Percentiles rank a stretch among this genome's conserved stretches.
Evolutionary conservation across 1,140 invertebrate species (phyloP).

Genomic region (Geopemphigus sp.): DNA sequence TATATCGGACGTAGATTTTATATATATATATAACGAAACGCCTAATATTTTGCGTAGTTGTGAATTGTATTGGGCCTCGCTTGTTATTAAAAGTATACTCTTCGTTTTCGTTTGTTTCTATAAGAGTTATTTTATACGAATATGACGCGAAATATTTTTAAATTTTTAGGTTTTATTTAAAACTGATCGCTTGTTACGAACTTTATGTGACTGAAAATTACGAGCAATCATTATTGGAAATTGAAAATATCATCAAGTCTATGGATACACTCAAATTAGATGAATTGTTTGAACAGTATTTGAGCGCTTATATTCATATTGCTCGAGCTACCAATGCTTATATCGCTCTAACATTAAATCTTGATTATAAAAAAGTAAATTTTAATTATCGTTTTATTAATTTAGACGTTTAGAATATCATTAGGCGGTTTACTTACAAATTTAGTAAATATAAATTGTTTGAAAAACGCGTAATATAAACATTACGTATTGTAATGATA

Average conservation of each 20-base stretch:
- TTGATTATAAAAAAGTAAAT: conserved; percentile 6
- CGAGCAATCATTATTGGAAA: conserved; percentile 3
- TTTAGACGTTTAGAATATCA: too few species aligned
- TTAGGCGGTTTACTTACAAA: background rate
- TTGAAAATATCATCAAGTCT: background rate
- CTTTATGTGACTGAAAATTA: background rate
- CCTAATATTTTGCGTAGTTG: too few species aligned
- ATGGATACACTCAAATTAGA: conserved; percentile 1
- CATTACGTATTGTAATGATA: too few species aligned
- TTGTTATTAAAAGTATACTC: too few species aligned
- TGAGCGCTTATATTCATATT: conserved; percentile 4
- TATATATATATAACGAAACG: too few species aligned
- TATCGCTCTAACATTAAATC: conserved; percentile 6
- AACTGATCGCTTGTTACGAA: conserved; percentile 12
- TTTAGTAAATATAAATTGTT: too few species aligned
- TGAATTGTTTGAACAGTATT: background rate
- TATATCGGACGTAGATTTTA: background rate
- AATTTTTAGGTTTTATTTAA: conserved; percentile 17
- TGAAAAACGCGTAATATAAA: too few species aligned
- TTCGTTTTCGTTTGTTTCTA: too few species aligned
- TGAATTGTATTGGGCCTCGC: background rate
- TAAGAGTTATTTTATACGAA: too few species aligned
- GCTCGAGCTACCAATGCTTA: background rate
- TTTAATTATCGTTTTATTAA: background rate
- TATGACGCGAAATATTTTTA: background rate